These are phyloP conservation scores for Bombus superbus DNA, from an alignment of 1,140 invertebrate species.

Conservation along the genomic window DNA sequence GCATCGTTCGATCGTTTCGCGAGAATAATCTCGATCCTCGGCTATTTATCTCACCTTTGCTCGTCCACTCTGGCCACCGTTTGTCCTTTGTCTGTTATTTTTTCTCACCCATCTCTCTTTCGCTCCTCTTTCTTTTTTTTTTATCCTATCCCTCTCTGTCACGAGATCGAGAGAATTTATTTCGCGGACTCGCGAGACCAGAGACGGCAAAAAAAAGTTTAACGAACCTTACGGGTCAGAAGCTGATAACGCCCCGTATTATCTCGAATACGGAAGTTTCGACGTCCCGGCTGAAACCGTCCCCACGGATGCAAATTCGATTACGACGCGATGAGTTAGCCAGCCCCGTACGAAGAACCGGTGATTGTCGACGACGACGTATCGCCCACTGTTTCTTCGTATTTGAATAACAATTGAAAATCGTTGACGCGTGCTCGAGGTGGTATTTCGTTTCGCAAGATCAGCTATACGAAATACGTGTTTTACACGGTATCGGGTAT, in stretches of 20 bases:
- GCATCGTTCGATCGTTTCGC: conserved; percentile 3
- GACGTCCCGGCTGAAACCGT: neutral
- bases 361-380: neutral
- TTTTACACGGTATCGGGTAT: neutral
- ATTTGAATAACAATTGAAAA: neutral
- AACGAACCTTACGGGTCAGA: neutral
- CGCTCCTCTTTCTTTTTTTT: neutral
- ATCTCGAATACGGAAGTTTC: conserved; percentile 1
- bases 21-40: conserved; percentile 2
- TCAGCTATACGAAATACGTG: no score
- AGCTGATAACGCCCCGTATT: conserved; percentile 7
- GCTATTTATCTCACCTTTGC: conserved; percentile 9
- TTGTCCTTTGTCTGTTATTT: neutral
- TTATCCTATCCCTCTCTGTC: neutral
- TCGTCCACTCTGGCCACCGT: neutral
- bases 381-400: neutral
- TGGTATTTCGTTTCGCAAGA: no score
- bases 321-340: conserved; percentile 7
- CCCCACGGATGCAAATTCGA: conserved; percentile 7
- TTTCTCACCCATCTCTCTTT: neutral
- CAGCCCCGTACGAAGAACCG: no score
- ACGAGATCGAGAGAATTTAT: neutral
- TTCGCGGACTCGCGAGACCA: neutral
- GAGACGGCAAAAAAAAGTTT: neutral
- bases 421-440: no score